These are phyloP conservation scores for Drosophila nr. perissopoda DNA, from an alignment of 2,888 invertebrate genomes.

Conservation along the genomic window DNA sequence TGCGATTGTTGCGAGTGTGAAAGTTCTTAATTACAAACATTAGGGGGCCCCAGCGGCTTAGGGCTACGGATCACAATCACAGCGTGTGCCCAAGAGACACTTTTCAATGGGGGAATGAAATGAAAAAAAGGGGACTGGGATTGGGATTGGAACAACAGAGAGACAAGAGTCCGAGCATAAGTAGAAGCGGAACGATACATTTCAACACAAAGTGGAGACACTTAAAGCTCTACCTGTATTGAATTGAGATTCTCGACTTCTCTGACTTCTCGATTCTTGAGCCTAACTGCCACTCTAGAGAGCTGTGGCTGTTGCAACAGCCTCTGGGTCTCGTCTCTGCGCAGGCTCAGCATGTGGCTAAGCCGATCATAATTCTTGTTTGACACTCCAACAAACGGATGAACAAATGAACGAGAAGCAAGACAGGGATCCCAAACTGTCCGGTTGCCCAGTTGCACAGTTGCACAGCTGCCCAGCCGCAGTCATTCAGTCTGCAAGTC, in stretches of 20 bases:
- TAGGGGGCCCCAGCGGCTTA: constrained; percentile 80
- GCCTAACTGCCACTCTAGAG: constrained; percentile 56
- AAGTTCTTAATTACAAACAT: constrained; percentile 84
- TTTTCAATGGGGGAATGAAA: constrained; percentile 67
- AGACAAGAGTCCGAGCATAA: constrained; percentile 34
- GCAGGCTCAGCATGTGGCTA: constrained; percentile 84
- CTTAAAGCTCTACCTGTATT: constrained; percentile 81
- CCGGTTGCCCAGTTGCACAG: constrained; percentile 17
- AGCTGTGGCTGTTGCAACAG: constrained; percentile 37
- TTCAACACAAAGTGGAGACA: constrained; percentile 81
- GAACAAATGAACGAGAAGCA: constrained; percentile 79
- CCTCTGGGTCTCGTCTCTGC: constrained; percentile 47
- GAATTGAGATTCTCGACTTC: constrained; percentile 55
- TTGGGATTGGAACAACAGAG: constrained; percentile 30
- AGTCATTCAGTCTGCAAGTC: constrained; percentile 52
- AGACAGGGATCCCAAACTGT: constrained; percentile 56
- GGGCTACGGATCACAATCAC: constrained; percentile 72
- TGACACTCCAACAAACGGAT: constrained; percentile 82
- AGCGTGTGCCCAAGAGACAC: constrained; percentile 78
- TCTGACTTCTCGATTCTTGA: constrained; percentile 36
- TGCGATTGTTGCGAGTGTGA: constrained; percentile 85
- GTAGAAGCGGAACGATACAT: constrained; percentile 72
- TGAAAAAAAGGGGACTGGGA: constrained; percentile 9
- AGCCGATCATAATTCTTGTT: constrained; percentile 85
- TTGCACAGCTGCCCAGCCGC: constrained; percentile 25